Evolutionary conservation across 2,888 invertebrate species (phyloP).

Genomic region (Iselma pallidipennis): DNA sequence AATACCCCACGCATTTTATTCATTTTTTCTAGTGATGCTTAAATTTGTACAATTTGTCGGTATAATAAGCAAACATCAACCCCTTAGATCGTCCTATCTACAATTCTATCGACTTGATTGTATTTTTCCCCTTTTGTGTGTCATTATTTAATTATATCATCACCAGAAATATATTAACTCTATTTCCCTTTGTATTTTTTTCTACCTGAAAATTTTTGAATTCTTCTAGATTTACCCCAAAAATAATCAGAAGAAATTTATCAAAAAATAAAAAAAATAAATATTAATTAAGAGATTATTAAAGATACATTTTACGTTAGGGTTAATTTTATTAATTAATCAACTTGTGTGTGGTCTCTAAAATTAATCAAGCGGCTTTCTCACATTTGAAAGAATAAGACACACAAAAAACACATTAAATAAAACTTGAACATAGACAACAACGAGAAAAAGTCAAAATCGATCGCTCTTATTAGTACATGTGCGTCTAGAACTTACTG

Average conservation of each 20-base stretch:
- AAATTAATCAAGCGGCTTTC: slow-evolving; percentile 18
- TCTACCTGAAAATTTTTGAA: too few relatives aligned
- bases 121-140: slow-evolving; percentile 12
- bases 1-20: slow-evolving; percentile 39
- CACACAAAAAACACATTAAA: neutral
- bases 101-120: slow-evolving; percentile 3
- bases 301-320: too few relatives aligned
- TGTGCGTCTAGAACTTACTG: slow-evolving; percentile 17
- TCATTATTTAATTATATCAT: slow-evolving; percentile 15
- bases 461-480: slow-evolving; percentile 16
- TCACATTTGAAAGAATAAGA: neutral
- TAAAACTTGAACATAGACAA: neutral
- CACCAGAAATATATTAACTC: neutral
- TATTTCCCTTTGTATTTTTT: too few relatives aligned
- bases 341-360: slow-evolving; percentile 20
- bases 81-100: slow-evolving; percentile 12
- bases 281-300: slow-evolving; percentile 19
- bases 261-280: slow-evolving; percentile 7
- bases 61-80: slow-evolving; percentile 40
- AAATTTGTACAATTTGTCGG: slow-evolving; percentile 42
- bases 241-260: slow-evolving; percentile 8
- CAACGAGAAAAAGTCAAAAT: slow-evolving; percentile 11
- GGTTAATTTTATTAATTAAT: slow-evolving; percentile 21
- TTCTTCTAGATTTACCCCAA: neutral
- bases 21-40: slow-evolving; percentile 24